Base-by-base conservation (phyloP, 2,113 vertebrate species). In the Ictalurus furcatus region DNA sequence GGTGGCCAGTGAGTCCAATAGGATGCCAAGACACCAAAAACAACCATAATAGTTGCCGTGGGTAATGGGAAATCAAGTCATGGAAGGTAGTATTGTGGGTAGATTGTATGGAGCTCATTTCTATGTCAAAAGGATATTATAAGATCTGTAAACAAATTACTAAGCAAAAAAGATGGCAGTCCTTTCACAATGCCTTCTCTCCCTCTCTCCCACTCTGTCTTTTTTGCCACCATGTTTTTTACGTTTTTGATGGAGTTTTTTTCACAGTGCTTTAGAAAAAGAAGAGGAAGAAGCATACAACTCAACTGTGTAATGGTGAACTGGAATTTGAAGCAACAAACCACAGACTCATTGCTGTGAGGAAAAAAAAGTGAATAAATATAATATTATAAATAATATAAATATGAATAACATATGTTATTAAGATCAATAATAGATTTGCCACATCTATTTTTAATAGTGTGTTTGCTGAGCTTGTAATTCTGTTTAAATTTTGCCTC, bases 1-100 rank as follows among this genome's bases (percentile, higher is more conserved):
- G 5, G 92, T 88, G 87, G 73, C 93, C 92, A 89, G 89, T 59
- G 16, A 34, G 8, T 59, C 11, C 19, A 83, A 84, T 13, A 25
- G 11, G 21, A 58, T 13, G 28, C 56, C 7, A 81, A 21, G 37
- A 78, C 11, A 8, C 69, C 44, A 81, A 81, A 30, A 56, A n/a
- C 52, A 81, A 7, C 16, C 9, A 56, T 52, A 56, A 11, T 19
- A 81, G 28, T 78, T 52, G 74, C 23, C 14, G 30, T 56, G 78
- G 78, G 76, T n/a, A 78, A 44, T 13, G 74, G 11, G 76, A 25
- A 81, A 81, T 81, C 28, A 34, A 58, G 52, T 30, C 52, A 81
- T 30, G 78, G n/a, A 81, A 81, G n/a, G 52, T 30, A 81, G 52
- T 81, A n/a, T 0, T 19, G 30, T 81, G 28, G 56, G 78, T n/a